Percentiles rank a stretch among this genome's conserved stretches.
These are phyloP conservation scores for Eulithis prunata DNA, from an alignment of 2,888 invertebrate genomes.

Conservation along the genomic window DNA sequence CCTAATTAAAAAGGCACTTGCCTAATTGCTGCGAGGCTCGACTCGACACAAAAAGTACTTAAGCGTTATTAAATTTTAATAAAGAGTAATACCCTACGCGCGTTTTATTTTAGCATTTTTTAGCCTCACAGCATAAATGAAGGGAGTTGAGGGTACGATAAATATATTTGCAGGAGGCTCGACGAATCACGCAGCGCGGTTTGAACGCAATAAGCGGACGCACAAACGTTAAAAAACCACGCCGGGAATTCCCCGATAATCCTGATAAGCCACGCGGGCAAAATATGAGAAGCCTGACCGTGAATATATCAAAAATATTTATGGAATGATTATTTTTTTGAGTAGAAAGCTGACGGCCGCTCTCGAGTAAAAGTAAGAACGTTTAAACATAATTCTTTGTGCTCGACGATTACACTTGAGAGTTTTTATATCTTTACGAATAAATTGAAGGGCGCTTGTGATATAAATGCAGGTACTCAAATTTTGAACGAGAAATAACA, in stretches of 20 bases:
- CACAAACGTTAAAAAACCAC: slow-evolving; percentile 75
- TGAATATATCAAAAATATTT: slow-evolving; percentile 81
- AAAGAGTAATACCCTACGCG: slow-evolving; percentile 60
- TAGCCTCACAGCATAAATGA: slow-evolving; percentile 59
- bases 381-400: slow-evolving; percentile 36
- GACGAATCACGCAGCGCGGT: slow-evolving; percentile 64
- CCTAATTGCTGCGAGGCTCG: slow-evolving; percentile 56
- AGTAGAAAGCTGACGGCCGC: slow-evolving; percentile 63
- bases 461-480: slow-evolving; percentile 15
- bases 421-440: slow-evolving; percentile 34
- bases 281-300: slow-evolving; percentile 79
- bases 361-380: slow-evolving; percentile 48
- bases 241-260: slow-evolving; percentile 73
- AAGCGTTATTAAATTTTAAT: slow-evolving; percentile 71
- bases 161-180: slow-evolving; percentile 66
- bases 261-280: slow-evolving; percentile 80
- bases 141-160: slow-evolving; percentile 65
- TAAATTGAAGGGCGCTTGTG: slow-evolving; percentile 29
- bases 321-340: slow-evolving; percentile 74
- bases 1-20: slow-evolving; percentile 61
- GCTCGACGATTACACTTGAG: slow-evolving; percentile 31
- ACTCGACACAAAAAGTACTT: slow-evolving; percentile 59
- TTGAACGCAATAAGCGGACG: slow-evolving; percentile 73
- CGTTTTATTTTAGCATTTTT: slow-evolving; percentile 60
- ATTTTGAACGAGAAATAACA: slow-evolving; percentile 21